phyloP scores from a whole-genome alignment of 23 tunicate genomes.

The Clavelina lepadiformis region DNA sequence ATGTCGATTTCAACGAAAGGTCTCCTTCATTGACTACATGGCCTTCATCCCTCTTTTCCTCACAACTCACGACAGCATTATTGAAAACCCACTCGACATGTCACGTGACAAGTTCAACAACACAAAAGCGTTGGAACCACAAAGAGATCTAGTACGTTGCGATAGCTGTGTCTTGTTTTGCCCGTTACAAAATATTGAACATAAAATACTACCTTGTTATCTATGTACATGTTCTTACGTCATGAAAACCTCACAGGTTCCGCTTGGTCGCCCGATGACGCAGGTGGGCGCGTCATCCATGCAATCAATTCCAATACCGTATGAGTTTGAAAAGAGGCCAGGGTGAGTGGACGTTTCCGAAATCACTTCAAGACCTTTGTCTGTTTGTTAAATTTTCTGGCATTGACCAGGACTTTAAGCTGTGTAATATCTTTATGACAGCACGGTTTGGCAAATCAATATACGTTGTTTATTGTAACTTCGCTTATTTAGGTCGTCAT shows the following conservation, averaged over 20 bases:
- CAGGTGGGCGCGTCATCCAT: constrained; percentile 39
- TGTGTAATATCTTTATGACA: neutral
- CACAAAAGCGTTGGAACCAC: constrained; percentile 46
- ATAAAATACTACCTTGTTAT: neutral
- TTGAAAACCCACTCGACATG: constrained; percentile 81
- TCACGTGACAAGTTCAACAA: constrained; percentile 73
- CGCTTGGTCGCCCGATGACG: constrained; percentile 83
- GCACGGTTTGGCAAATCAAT: too few species aligned
- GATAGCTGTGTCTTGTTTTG: too few species aligned
- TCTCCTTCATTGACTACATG: constrained; percentile 92
- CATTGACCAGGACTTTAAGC: neutral
- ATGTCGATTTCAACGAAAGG: constrained; percentile 35
- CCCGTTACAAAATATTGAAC: too few species aligned
- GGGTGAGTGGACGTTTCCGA: constrained; percentile 35
- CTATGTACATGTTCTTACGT: neutral
- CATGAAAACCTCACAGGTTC: constrained; percentile 54
- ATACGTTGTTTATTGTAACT: too few species aligned
- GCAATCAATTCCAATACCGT: constrained; percentile 73
- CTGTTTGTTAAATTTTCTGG: too few species aligned
- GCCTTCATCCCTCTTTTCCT: constrained; percentile 82
- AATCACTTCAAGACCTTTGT: too few species aligned
- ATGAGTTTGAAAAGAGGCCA: constrained; percentile 73
- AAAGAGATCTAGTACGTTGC: constrained; percentile 60
- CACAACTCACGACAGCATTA: constrained; percentile 74
- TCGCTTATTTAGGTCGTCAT: constrained; percentile 37